A percentile compares a stretch with the other conserved stretches of the same genome.
Conservation (phyloP, 2,797 vertebrate species). For the Notolepis coatsorum region DNA sequence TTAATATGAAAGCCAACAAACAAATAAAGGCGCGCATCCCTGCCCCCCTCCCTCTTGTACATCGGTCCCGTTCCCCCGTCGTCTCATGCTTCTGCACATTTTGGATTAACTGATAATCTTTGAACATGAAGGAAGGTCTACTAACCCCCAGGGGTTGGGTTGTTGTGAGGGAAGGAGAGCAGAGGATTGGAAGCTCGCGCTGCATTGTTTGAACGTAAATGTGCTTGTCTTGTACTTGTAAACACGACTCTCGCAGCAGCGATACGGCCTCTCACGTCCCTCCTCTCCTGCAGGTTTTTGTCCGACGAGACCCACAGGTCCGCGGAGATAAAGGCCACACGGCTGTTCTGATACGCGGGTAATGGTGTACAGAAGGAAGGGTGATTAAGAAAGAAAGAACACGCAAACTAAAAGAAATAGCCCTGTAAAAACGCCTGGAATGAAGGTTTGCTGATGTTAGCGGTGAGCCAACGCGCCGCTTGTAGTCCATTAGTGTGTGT, state of each 20-base stretch:
- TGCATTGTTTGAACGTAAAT: slow-evolving; percentile 82
- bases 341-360: slow-evolving; percentile 7
- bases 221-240: slow-evolving; percentile 84
- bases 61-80: slow-evolving; percentile 75
- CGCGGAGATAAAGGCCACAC: slow-evolving; percentile 13
- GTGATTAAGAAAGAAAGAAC: slow-evolving; percentile 2
- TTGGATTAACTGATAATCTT: slow-evolving; percentile 91
- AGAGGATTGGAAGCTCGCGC: slow-evolving; percentile 70
- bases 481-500: slow-evolving; percentile 28
- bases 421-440: slow-evolving; percentile 18
- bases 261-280: slow-evolving; percentile 65
- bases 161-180: slow-evolving; percentile 72
- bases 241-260: slow-evolving; percentile 76
- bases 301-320: slow-evolving; percentile 62
- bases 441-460: slow-evolving; percentile 30
- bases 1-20: slow-evolving; percentile 87
- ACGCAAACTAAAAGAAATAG: not conserved
- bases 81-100: slow-evolving; percentile 85
- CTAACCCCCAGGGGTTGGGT: slow-evolving; percentile 77
- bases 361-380: not conserved
- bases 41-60: slow-evolving; percentile 54
- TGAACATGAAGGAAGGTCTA: slow-evolving; percentile 87
- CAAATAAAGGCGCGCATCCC: slow-evolving; percentile 80
- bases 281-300: slow-evolving; percentile 67
- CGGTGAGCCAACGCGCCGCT: slow-evolving; percentile 28